These are phyloP conservation scores for Tupiocoris notatus DNA, from an alignment of 2,888 invertebrate genomes.

Conservation along the genomic window DNA sequence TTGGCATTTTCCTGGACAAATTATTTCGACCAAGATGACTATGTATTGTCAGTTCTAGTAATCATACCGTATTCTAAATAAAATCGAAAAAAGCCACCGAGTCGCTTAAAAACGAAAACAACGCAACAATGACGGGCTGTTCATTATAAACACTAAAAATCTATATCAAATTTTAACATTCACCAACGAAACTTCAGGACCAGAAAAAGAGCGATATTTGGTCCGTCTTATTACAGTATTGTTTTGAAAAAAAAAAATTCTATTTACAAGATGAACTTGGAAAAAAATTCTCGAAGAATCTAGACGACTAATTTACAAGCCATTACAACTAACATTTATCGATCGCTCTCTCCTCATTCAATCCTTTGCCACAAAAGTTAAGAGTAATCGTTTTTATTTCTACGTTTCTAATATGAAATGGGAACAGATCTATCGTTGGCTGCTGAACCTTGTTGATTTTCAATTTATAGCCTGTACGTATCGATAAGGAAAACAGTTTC, in stretches of 20 bases:
- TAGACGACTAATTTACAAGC: background rate
- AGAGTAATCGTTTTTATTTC: too few species aligned
- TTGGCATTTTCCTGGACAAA: too few species aligned
- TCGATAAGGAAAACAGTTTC: background rate
- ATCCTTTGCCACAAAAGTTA: too few species aligned
- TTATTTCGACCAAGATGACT: too few species aligned
- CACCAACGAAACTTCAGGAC: conserved; percentile 7
- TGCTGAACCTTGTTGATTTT: too few species aligned
- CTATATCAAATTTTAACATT: background rate
- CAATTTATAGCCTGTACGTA: background rate
- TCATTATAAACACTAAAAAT: background rate
- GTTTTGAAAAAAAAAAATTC: background rate
- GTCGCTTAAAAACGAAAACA: too few species aligned
- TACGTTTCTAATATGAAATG: too few species aligned
- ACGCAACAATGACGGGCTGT: too few species aligned
- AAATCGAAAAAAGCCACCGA: too few species aligned
- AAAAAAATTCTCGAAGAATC: background rate
- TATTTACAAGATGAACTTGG: background rate
- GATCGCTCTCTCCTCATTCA: background rate
- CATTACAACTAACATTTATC: background rate
- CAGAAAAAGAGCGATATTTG: conserved; percentile 14
- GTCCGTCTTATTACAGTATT: conserved; percentile 11
- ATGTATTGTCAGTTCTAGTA: too few species aligned
- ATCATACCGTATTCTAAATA: too few species aligned
- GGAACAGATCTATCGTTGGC: too few species aligned